phyloP scores from a whole-genome alignment of 2,888 invertebrate species.

The Campoplex capitator region DNA sequence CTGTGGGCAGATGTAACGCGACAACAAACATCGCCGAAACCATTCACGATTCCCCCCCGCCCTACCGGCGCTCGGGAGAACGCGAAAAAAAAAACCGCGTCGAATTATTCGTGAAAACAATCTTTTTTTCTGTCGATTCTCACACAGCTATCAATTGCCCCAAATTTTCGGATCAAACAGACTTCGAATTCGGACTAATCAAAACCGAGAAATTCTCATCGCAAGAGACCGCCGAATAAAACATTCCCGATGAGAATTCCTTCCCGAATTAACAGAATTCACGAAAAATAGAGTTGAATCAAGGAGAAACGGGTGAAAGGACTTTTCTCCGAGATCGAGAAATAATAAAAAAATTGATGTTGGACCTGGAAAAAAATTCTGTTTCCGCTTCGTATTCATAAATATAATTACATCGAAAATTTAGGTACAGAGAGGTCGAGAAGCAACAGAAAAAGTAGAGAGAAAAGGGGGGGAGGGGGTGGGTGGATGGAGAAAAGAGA shows the following conservation, averaged over 20 bases:
- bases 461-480: not conserved
- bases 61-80: not conserved
- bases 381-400: not conserved
- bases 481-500: not conserved
- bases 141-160: not conserved
- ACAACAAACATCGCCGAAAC: slow-evolving; percentile 82
- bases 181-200: no score
- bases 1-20: slow-evolving; percentile 83
- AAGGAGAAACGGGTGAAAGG: no score
- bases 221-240: not conserved
- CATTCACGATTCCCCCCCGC: slow-evolving; percentile 62
- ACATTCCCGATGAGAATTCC: no score
- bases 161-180: not conserved
- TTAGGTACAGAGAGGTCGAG: slow-evolving; percentile 10
- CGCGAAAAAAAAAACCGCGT: not conserved
- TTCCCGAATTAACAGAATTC: no score
- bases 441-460: slow-evolving; percentile 44
- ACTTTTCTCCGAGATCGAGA: not conserved
- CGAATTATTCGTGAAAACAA: slow-evolving; percentile 57
- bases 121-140: slow-evolving; percentile 61
- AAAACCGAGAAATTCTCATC: no score
- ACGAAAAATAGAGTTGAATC: no score
- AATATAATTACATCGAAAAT: slow-evolving; percentile 47
- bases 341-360: not conserved
- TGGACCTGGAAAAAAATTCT: not conserved